Percentiles rank a stretch among this genome's conserved stretches.
phyloP scores from a whole-genome alignment of 2,113 vertebrate species.

The Protobothrops flavoviridis region DNA sequence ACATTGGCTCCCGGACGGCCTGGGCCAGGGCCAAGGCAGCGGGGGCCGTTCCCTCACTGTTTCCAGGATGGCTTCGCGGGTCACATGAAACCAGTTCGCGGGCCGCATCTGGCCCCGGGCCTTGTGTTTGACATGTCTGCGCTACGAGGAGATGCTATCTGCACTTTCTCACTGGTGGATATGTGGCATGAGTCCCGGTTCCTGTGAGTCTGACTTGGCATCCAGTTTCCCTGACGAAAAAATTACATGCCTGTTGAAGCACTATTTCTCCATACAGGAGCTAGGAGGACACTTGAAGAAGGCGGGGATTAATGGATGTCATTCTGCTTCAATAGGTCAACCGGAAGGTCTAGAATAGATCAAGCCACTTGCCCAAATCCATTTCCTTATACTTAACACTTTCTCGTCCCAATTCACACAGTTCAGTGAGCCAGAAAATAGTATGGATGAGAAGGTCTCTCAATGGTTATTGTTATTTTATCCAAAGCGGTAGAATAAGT shows the following conservation, averaged over 20 bases:
- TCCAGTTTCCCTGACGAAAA: neutral
- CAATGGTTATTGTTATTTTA: neutral
- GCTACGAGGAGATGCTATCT: neutral
- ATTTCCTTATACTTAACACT: neutral
- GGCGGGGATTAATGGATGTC: neutral
- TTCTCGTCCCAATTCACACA: neutral
- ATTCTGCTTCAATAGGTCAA: neutral
- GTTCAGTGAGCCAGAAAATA: neutral
- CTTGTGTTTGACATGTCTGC: too few species aligned
- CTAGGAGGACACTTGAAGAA: neutral
- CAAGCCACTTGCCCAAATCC: neutral
- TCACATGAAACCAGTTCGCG: too few species aligned
- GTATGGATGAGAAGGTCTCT: neutral
- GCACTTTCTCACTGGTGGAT: neutral
- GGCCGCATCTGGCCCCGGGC: too few species aligned
- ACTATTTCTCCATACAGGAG: neutral
- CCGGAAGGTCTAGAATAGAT: neutral
- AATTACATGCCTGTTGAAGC: neutral
- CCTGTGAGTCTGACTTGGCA: neutral
- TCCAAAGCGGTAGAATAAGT: neutral
- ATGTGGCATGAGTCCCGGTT: neutral
- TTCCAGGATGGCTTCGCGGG: too few species aligned
- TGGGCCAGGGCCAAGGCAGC: too few species aligned
- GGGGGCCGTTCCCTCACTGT: too few species aligned
- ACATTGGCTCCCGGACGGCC: too few species aligned